Base-by-base conservation (phyloP, 2,888 invertebrate genomes). In the Ischnura elegans region DNA sequence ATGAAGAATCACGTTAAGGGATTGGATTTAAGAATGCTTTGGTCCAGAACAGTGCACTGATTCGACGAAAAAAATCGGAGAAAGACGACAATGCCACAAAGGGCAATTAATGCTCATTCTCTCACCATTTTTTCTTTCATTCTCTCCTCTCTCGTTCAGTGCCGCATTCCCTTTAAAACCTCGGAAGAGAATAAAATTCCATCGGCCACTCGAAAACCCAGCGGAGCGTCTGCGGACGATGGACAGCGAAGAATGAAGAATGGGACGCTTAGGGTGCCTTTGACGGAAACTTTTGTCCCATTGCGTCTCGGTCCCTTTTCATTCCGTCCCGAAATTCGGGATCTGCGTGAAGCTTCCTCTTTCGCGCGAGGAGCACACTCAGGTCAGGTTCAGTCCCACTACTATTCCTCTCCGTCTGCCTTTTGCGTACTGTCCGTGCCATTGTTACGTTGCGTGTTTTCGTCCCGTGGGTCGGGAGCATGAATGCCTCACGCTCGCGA, bases 371-470 rank as follows among this genome's bases (percentile, higher is more conserved):
- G 61, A n/a, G 43, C 86, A 16, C 45, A 25, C n/a, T 2, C 45
- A 42, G n/a, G 45, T 86, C 86, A 86, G 86, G 86, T 86, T 86
- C 43, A n/a, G 86, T 25, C 25, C 55, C 21, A 3, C 61, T 51
- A 51, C 51, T 51, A 51, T 51, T 51, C 19, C 51, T 45, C 45
- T 45, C 45, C 5, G 86, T 51, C 51, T 19, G 86, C 16, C 86
- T 46, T 86, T 86, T 45, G 46, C 46, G n/a, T 25, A 13, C 43
- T 86, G 76, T 76, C 76, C 29, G 13, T 16, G 21, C 86, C 86
- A 86, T 86, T 86, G 86, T 86, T 46, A 5, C 2, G 86, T 86
- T 86, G 86, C 86, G 86, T 86, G 86, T 86, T 86, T 86, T 86
- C 46, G n/a, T 76, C 86, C 42, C 13, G 21, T 86, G 86, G 86